A percentile compares a stretch with the other conserved stretches of the same genome.
These are phyloP conservation scores for Trileptium ribeirensis DNA, from an alignment of 2,888 invertebrate genomes.

Conservation along the genomic window DNA sequence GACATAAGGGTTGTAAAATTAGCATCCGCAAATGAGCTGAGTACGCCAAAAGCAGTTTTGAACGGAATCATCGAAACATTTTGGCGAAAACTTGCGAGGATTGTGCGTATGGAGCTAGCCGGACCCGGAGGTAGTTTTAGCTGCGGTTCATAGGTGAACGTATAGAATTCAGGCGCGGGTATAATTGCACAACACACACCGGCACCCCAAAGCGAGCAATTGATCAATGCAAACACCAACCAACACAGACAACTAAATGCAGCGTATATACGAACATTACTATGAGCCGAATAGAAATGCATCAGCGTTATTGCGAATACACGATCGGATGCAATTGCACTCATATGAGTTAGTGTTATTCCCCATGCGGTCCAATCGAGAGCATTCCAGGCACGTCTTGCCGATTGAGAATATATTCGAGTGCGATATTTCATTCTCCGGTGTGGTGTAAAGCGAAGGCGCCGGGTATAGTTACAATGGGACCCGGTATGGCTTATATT, in stretches of 20 bases:
- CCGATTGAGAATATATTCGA: no score
- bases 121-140: neutral
- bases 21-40: neutral
- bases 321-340: slow-evolving; percentile 48
- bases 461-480: no score
- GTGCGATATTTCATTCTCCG: no score
- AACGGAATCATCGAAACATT: neutral
- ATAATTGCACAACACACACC: slow-evolving; percentile 46
- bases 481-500: no score
- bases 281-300: slow-evolving; percentile 43
- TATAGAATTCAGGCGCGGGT: slow-evolving; percentile 45
- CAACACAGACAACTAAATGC: slow-evolving; percentile 43
- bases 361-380: slow-evolving; percentile 51
- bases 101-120: no score
- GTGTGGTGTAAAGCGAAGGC: no score
- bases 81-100: neutral
- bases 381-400: slow-evolving; percentile 45
- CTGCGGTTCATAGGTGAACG: slow-evolving; percentile 32
- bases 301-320: slow-evolving; percentile 47
- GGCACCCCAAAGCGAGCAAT: slow-evolving; percentile 40
- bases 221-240: slow-evolving; percentile 42
- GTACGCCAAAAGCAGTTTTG: neutral
- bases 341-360: slow-evolving; percentile 45
- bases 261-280: slow-evolving; percentile 38
- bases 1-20: neutral